phyloP scores from a whole-genome alignment of 2,888 invertebrate species.

The Spicauda simplicius region DNA sequence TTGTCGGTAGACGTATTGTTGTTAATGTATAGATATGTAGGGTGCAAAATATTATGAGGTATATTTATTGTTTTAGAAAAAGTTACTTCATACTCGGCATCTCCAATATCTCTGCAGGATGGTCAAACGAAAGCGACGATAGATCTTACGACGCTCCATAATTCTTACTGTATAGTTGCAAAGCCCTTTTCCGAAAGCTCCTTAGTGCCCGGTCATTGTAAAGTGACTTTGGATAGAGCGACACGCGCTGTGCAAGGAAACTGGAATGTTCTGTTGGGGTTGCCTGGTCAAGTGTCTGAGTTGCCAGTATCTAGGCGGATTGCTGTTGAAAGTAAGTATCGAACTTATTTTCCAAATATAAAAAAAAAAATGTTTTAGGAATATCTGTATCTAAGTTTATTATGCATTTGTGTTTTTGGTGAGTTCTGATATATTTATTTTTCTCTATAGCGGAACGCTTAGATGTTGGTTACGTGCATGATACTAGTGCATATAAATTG shows the following conservation, averaged over 20 bases:
- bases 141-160: slow-evolving; percentile 58
- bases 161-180: slow-evolving; percentile 68
- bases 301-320: slow-evolving; percentile 63
- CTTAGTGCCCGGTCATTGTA: slow-evolving; percentile 70
- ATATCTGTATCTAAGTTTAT: too few species aligned
- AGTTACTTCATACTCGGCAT: slow-evolving; percentile 49
- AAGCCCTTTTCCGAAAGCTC: slow-evolving; percentile 73
- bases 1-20: too few species aligned
- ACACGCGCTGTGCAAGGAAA: slow-evolving; percentile 74
- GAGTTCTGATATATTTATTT: background rate
- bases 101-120: slow-evolving; percentile 61
- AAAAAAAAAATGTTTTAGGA: too few species aligned
- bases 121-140: slow-evolving; percentile 55
- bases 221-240: slow-evolving; percentile 63
- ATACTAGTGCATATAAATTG: slow-evolving; percentile 55
- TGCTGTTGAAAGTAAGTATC: slow-evolving; percentile 61
- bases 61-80: slow-evolving; percentile 47
- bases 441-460: slow-evolving; percentile 69
- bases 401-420: too few species aligned
- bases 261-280: slow-evolving; percentile 73
- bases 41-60: too few species aligned
- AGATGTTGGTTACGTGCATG: slow-evolving; percentile 67
- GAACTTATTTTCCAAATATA: too few species aligned
- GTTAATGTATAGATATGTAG: too few species aligned
- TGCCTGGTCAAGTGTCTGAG: slow-evolving; percentile 74